Base-by-base conservation (phyloP, 2,113 vertebrate genomes). In the Prunella fulvescens region DNA sequence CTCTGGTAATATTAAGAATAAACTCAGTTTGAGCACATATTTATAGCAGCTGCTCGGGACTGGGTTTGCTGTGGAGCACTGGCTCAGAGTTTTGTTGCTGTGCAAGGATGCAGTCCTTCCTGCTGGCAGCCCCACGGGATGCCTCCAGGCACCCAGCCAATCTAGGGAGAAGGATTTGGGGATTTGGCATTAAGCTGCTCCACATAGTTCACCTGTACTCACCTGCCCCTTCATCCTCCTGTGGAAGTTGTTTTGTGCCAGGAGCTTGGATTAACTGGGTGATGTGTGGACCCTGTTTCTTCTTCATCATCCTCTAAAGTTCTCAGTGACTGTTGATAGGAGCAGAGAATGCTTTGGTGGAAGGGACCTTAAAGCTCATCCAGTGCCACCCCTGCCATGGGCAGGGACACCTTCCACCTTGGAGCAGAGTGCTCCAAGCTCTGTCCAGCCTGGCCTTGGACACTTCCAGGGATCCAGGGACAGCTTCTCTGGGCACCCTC, bases 381-480 rank as follows among this genome's bases (percentile, higher is more conserved):
- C 42, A 2, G 7, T 37, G 0, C 19, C 25, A 56, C 19, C 10
- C 5, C 10, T n/a, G 13, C n/a, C 4, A 17, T 10, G 19, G 33
- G 10, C 47, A 47, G 56, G 24, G 16, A 35, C 35, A 79, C 19
- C 15, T 79, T 17, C 19, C 20, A 1, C n/a, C n/a, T n/a, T n/a
- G n/a, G n/a, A n/a, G n/a, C 50, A 64, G 48, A 17, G 0, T 64
- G 25, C 11, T 88, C 9, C 50, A 31, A 64, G 20, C 17, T 2
- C 31, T 1, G 0, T 42, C 57, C 66, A 64, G 0, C 35, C 50
- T 50, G 42, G 31, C 42, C 29, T 51, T 16, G 50, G 17, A 9
- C 57, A 48, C 74, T 70, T 4, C 25, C 76, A 88, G 35, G 25
- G 35, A 31, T 56, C 28, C 51, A 31, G 48, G 25, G 14, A 3